Percentiles rank a stretch among this genome's conserved stretches.
These are phyloP conservation scores for Muscicapa striata DNA, from an alignment of 2,797 vertebrate genomes.

Conservation along the genomic window DNA sequence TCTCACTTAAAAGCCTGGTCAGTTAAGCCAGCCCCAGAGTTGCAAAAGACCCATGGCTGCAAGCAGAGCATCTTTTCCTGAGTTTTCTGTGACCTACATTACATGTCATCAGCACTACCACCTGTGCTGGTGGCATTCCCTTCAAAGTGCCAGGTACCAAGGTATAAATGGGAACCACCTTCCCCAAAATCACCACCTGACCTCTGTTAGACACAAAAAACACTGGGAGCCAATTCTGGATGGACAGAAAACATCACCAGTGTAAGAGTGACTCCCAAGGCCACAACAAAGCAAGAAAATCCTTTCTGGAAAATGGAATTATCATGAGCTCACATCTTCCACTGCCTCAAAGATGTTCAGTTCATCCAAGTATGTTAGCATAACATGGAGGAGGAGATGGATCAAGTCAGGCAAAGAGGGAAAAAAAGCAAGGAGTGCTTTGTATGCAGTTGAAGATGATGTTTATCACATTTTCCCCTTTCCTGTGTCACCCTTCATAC, in stretches of 20 bases:
- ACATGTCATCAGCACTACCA: background rate
- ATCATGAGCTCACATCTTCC: background rate
- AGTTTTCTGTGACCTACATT: background rate
- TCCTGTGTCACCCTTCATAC: background rate
- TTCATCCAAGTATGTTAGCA: fast-evolving
- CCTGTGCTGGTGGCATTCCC: background rate
- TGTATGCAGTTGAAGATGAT: fast-evolving
- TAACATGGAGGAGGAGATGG: fast-evolving
- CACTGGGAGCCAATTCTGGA: background rate
- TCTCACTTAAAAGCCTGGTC: background rate
- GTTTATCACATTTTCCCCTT: background rate
- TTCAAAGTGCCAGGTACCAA: fast-evolving
- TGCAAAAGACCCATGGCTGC: background rate
- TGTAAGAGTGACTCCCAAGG: background rate
- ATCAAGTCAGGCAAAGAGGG: background rate
- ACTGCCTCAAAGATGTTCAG: background rate
- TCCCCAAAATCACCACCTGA: background rate
- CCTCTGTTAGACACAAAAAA: background rate
- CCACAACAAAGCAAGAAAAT: fast-evolving
- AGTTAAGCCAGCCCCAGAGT: background rate
- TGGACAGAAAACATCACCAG: background rate
- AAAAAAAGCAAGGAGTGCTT: background rate
- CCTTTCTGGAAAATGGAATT: background rate
- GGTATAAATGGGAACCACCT: background rate
- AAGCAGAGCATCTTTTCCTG: background rate